Evolutionary conservation across 2,888 invertebrate genomes (phyloP).

Genomic region (Mongoloraphidia duomilia): DNA sequence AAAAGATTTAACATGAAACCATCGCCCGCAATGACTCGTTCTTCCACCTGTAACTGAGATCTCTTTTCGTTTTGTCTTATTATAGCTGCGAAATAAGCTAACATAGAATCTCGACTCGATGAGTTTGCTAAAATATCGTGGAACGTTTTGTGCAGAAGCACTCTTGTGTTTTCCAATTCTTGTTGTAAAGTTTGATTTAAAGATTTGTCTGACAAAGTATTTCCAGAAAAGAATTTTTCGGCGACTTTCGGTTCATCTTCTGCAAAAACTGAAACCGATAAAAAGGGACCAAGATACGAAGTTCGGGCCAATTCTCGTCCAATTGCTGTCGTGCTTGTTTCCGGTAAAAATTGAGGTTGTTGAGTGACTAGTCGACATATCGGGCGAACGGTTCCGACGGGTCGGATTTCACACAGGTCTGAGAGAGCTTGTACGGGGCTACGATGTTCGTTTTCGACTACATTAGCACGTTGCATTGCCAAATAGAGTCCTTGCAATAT

Average conservation of each 20-base stretch:
- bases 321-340: slow-evolving; percentile 49
- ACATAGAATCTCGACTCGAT: slow-evolving; percentile 61
- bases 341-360: slow-evolving; percentile 59
- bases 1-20: slow-evolving; percentile 92
- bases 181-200: slow-evolving; percentile 58
- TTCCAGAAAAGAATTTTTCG: slow-evolving; percentile 51
- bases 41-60: slow-evolving; percentile 81
- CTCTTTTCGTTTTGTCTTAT: slow-evolving; percentile 73
- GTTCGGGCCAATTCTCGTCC: slow-evolving; percentile 78
- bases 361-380: slow-evolving; percentile 52
- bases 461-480: slow-evolving; percentile 50
- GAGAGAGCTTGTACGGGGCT: slow-evolving; percentile 57
- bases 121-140: slow-evolving; percentile 72
- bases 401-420: slow-evolving; percentile 68
- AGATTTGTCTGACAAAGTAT: slow-evolving; percentile 43
- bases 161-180: slow-evolving; percentile 65
- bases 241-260: slow-evolving; percentile 87
- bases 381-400: slow-evolving; percentile 54
- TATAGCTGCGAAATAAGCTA: slow-evolving; percentile 65
- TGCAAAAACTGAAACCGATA: slow-evolving; percentile 81
- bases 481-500: slow-evolving; percentile 57
- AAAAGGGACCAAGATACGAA: slow-evolving; percentile 82
- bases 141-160: slow-evolving; percentile 64
- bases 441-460: slow-evolving; percentile 51
- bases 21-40: slow-evolving; percentile 75